phyloP scores from a whole-genome alignment of 1,140 invertebrate genomes.

The Harpegnathos saltator region DNA sequence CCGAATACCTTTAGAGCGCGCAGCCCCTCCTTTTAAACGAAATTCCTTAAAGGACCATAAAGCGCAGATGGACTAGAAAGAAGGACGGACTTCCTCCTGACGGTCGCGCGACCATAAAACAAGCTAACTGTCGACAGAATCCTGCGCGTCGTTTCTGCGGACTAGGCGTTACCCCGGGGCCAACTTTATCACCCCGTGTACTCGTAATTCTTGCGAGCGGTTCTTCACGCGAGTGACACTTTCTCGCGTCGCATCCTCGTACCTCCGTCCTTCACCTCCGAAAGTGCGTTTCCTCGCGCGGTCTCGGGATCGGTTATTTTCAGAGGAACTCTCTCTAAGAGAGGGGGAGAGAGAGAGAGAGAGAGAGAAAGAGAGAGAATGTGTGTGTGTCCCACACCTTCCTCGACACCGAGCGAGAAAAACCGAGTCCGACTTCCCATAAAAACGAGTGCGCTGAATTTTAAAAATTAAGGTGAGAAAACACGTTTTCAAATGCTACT shows the following conservation, averaged over 20 bases:
- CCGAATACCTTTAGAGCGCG: constrained; percentile 12
- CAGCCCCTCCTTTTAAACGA: constrained; percentile 73
- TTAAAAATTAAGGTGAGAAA: neutral
- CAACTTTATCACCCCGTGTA: constrained; percentile 84
- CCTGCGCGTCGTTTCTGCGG: constrained; percentile 78
- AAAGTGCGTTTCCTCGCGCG: constrained; percentile 63
- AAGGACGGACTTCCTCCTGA: constrained; percentile 79
- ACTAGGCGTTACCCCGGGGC: constrained; percentile 80
- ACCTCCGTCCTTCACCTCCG: constrained; percentile 22
- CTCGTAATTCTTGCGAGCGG: constrained; percentile 84
- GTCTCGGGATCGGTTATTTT: constrained; percentile 72
- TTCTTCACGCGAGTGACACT: constrained; percentile 77
- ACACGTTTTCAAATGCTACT: neutral
- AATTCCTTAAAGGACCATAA: constrained; percentile 84
- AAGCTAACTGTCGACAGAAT: constrained; percentile 83
- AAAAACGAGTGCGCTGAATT: constrained; percentile 3
- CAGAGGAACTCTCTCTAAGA: constrained; percentile 48
- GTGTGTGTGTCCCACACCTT: neutral
- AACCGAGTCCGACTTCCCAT: neutral
- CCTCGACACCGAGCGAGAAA: constrained; percentile 15
- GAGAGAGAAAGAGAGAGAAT: no score
- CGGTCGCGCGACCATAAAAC: constrained; percentile 82
- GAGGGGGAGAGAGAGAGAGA: no score
- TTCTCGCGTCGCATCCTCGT: constrained; percentile 30
- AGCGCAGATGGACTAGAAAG: constrained; percentile 84